Conservation (phyloP, 2,113 vertebrate genomes). For the Fulmarus glacialis region DNA sequence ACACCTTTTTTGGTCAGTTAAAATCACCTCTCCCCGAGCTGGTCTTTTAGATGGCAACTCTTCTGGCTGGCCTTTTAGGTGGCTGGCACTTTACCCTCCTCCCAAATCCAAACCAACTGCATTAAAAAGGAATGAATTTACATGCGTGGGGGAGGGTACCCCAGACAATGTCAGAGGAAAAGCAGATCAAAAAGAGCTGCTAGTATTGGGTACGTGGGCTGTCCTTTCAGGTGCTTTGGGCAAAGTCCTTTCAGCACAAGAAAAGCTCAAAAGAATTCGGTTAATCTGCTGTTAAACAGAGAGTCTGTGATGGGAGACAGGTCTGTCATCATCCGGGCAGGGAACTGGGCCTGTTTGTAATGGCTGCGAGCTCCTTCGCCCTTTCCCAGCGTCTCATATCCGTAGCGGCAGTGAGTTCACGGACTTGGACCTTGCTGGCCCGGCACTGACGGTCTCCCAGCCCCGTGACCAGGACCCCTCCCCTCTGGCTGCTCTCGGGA, state of each 20-base stretch:
- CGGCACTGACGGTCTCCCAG: fast-evolving
- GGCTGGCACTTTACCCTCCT: neutral
- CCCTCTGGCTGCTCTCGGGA: neutral
- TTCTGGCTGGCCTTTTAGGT: neutral
- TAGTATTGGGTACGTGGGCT: neutral
- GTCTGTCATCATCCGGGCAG: neutral
- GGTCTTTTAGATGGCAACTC: neutral
- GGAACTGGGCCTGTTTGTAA: neutral
- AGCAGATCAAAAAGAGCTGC: conserved; percentile 20
- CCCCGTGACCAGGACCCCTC: neutral
- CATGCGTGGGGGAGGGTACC: neutral
- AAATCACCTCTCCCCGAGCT: neutral
- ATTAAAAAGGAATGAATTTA: conserved; percentile 30
- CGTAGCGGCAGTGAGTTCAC: neutral
- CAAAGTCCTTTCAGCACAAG: conserved; percentile 18
- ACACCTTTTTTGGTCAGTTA: neutral
- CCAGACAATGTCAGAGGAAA: neutral
- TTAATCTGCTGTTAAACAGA: conserved; percentile 49
- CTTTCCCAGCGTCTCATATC: neutral
- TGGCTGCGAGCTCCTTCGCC: neutral
- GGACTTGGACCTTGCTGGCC: neutral
- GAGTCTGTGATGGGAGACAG: neutral
- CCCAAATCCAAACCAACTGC: neutral
- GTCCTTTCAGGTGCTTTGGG: conserved; percentile 28
- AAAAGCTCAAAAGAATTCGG: conserved; percentile 41